A percentile compares a stretch with the other conserved stretches of the same genome.
These are phyloP conservation scores for Oryzias curvinotus DNA, from an alignment of 2,113 vertebrate species.

Conservation along the genomic window DNA sequence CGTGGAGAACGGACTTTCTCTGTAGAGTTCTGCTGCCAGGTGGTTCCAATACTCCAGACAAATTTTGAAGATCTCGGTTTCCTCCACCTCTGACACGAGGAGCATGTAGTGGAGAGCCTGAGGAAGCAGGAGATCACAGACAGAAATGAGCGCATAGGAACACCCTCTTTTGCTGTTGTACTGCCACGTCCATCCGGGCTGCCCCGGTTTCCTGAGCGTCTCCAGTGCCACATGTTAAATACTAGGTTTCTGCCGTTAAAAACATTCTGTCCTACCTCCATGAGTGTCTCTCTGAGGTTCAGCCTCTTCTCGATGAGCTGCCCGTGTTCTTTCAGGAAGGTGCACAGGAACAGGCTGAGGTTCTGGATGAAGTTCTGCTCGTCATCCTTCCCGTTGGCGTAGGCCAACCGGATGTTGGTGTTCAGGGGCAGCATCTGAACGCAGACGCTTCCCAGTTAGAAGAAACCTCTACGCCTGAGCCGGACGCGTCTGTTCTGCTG, in stretches of 20 bases:
- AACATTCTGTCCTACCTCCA: slow-evolving; percentile 83
- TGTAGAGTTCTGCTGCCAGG: slow-evolving; percentile 94
- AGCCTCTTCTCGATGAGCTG: slow-evolving; percentile 95
- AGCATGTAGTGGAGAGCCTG: slow-evolving; percentile 99
- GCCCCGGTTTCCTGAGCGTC: neutral
- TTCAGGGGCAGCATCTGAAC: slow-evolving; percentile 96
- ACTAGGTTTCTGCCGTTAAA: neutral
- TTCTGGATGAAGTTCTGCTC: slow-evolving; percentile 99
- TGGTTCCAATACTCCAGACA: slow-evolving; percentile 99
- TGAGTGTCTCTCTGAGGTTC: slow-evolving; percentile 94
- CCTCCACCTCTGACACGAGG: slow-evolving; percentile 97
- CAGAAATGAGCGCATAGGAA: neutral
- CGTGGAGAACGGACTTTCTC: slow-evolving; percentile 96
- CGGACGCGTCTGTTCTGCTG: rapidly evolving
- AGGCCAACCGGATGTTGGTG: slow-evolving; percentile 96
- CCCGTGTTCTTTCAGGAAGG: slow-evolving; percentile 97
- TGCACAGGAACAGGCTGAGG: slow-evolving; percentile 98
- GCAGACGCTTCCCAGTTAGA: neutral
- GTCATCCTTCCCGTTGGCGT: slow-evolving; percentile 96
- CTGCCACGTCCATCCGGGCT: neutral
- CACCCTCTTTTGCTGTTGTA: neutral
- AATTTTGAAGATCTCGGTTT: slow-evolving; percentile 99
- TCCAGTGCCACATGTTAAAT: neutral
- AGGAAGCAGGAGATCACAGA: neutral
- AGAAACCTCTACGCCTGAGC: too few species aligned